Conservation (phyloP, 2,113 vertebrate species). For the Oreochromis tanganicae region DNA sequence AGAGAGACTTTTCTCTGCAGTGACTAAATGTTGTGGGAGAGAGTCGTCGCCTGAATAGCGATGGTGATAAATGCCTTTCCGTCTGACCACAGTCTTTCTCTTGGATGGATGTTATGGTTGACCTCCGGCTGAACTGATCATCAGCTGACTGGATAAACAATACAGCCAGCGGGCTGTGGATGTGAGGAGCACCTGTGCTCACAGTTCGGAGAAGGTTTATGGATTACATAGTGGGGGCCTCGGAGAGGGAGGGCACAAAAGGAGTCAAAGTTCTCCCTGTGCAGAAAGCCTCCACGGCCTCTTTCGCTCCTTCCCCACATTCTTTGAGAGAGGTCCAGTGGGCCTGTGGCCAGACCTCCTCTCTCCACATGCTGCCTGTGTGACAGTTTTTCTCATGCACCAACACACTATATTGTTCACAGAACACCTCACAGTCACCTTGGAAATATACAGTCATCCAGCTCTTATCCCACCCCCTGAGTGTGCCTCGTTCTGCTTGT, state of each 20-base stretch:
- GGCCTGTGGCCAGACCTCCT: slow-evolving; percentile 25
- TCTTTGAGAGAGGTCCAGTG: slow-evolving; percentile 35
- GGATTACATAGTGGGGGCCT: slow-evolving; percentile 43
- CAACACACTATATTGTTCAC: not conserved
- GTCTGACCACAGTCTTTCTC: slow-evolving; percentile 2
- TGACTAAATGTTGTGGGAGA: not conserved
- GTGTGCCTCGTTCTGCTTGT: slow-evolving; percentile 43
- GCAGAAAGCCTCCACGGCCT: slow-evolving; percentile 14
- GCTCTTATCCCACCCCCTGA: slow-evolving; percentile 3
- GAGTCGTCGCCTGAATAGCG: not conserved
- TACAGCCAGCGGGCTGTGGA: not conserved
- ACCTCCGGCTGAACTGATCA: slow-evolving; percentile 42
- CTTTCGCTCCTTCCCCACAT: slow-evolving; percentile 23
- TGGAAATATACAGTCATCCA: not conserved
- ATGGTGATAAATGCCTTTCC: not conserved
- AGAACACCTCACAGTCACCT: not conserved
- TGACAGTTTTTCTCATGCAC: not conserved
- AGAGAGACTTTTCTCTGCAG: slow-evolving; percentile 8
- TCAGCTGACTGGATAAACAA: slow-evolving; percentile 60
- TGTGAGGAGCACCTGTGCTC: slow-evolving; percentile 46
- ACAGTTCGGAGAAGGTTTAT: slow-evolving; percentile 38
- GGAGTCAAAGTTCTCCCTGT: slow-evolving; percentile 32
- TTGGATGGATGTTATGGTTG: slow-evolving; percentile 16
- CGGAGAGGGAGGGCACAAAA: not conserved
- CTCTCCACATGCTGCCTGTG: slow-evolving; percentile 12